Evolutionary conservation across 2,797 vertebrate genomes (phyloP), one percentile per base, ranked within the genome.

Genomic region (Octomys mimax): DNA sequence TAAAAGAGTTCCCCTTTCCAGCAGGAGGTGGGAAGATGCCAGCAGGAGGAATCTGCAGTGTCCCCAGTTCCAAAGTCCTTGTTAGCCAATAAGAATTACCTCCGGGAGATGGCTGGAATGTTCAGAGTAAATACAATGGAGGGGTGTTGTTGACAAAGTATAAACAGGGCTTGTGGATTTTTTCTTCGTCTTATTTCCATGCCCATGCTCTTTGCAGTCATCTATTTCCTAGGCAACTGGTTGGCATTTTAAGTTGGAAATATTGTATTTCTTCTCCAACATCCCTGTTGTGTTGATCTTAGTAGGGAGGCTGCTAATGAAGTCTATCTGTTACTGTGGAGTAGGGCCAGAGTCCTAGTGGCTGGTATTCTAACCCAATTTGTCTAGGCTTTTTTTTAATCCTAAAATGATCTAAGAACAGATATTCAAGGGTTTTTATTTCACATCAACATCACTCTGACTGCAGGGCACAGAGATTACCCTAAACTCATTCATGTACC

Each of bases 181-280:
- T 96, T 9, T 73, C 54, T 9, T 61, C 42, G 71, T 68, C 92
- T 89, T 77, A 88, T 97, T 98, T 96, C 97, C 95, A 94, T 89
- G 92, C 91, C 91, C 92, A 19, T 64, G 84, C 73, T 97, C 87
- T 97, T 97, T n/a, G 90, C 82, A 95, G 97, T 96, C 98, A 98
- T 98, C 97, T 95, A 97, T 98, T 97, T 92, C 98, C 98, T 98
- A 97, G 98, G 98, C 97, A 98, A 98, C 98, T 49, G 92, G 97
- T 96, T 97, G 96, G 97, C 94, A 97, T 97, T 98, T 98, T 97
- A 98, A 91, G 94, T 97, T 97, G 96, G 97, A 98, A 97, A 98
- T 98, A 98, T 77, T 98, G 97, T 97, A 98, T 98, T 98, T 98
- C 97, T 98, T 98, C 97, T 46, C 98, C 96, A 97, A 95, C 89